Evolutionary conservation across 1,140 invertebrate genomes (phyloP), one percentile per base, ranked within the genome.

Genomic region (Pseudoatta argentina): DNA sequence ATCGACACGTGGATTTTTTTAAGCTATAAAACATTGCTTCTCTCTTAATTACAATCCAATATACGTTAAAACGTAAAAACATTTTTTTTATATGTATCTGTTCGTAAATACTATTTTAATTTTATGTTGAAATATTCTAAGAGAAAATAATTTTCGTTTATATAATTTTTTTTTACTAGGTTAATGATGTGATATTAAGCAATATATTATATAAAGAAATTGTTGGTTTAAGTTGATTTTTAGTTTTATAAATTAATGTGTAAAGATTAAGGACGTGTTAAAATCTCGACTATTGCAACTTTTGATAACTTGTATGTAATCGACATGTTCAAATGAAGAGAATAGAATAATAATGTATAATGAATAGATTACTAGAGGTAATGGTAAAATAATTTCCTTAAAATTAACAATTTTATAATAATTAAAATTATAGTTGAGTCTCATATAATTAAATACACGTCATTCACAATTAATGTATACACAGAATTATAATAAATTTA

Each of bases 91-190:
- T 16, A 51, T 14, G 48, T 51, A 16, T 51, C 16, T 44, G 10
- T 39, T 18, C 39, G 0, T n/a, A 44, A 24, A 44, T 48, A 48
- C n/a, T 51, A n/a, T 73, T 73, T 73, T 73, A 73, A 18, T n/a
- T 55, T 73, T 6, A 57, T 21, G n/a, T 75, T 55, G 14, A 75
- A 75, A 75, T 57, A 64, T 64, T 57, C 34, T 55, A 57, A 34
- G 12, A 24, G 0, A 75, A 2, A 73, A 75, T 16, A 0, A 57
- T 59, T 57, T 0, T 18, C 1, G 0, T 57, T 75, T 39, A 21
- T 16, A 30, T 69, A 27, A 55, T 57, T 57, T 57, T 34, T 34
- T 53, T 73, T 30, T 24, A 30, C 1, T 72, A 0, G 1, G 1
- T 57, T 55, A 73, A 73, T 12, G 5, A 3, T 18, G 53, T 72